Conservation (phyloP, 2,797 vertebrate genomes). For the Pangasius krempfi region DNA sequence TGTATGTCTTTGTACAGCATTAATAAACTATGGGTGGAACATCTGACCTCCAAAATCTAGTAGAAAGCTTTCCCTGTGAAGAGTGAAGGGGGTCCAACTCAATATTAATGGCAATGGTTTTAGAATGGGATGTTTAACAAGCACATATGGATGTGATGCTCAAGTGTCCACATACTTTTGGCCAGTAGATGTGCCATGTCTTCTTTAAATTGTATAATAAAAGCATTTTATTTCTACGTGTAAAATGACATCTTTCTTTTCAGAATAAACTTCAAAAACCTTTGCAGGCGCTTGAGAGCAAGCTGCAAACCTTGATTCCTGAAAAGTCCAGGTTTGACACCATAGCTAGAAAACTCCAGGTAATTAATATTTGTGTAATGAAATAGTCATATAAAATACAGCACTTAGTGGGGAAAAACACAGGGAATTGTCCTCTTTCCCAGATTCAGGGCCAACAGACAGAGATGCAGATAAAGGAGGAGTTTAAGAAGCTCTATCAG, state of each 20-base stretch:
- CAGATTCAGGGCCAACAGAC: slow-evolving; percentile 35
- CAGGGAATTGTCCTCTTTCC: neutral
- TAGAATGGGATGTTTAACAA: neutral
- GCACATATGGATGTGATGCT: neutral
- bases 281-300: neutral
- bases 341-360: neutral
- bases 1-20: neutral
- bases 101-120: neutral
- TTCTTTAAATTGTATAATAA: neutral
- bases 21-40: neutral
- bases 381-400: neutral
- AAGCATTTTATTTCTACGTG: neutral
- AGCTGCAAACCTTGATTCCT: neutral
- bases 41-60: neutral
- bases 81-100: neutral
- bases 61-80: neutral
- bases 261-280: slow-evolving; percentile 1
- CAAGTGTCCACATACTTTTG: neutral
- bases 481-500: slow-evolving; percentile 71
- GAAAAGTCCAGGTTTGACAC: neutral
- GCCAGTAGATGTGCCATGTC: neutral
- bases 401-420: neutral
- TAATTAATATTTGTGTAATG: neutral
- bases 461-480: slow-evolving; percentile 56
- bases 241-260: slow-evolving; percentile 36